Base-by-base conservation (phyloP, 2,797 vertebrate species). In the Rousettus madagascariensis region DNA sequence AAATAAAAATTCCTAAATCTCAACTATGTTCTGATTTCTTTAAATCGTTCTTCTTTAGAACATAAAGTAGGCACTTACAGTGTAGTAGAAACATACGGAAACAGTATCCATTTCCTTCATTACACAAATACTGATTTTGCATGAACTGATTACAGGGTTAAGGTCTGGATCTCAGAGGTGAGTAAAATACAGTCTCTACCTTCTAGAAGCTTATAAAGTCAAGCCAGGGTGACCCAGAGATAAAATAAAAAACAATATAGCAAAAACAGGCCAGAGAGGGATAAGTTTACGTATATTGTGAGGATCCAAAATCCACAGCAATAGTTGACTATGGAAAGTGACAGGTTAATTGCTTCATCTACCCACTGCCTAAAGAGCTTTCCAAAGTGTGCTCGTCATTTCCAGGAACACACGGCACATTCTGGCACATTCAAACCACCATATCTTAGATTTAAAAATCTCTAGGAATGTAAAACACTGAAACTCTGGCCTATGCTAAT, bases 401-500 rank as follows among this genome's bases (percentile, higher is more conserved):
- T 94, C 43, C 28, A 89, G 59, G 78, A 86, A 91, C 33, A 22
- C 7, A 26, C 22, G 8, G 38, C 1, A 59, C 6, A 71, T 86
- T 83, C 24, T 38, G 6, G 13, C 22, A 95, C 41, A 80, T 12
- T 71, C 4, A 92, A 83, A 36, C 24, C 15, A 65, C 24, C 15
- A 15, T 11, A 78, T 53, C 26, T 93, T 75, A 46, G 1, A 49
- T 89, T 95, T 49, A 10, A 91, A 95, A 79, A 53, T 53, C 30
- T 59, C 74, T 43, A 65, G 22, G 46, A 87, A 90, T 75, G 8
- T 74, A 86, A 94, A 96, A 90, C 68, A 6, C 17, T 87, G 51
- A 83, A 86, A 87, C 20, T 53, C 38, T 88, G 46, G 53, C 30
- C 41, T 33, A 57, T 46, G 15, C 5, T 79, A 92, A 51, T 83